A percentile compares a stretch with the other conserved stretches of the same genome.
Evolutionary conservation across 1,140 invertebrate species (phyloP).

Genomic region (Temnothorax nylanderi): DNA sequence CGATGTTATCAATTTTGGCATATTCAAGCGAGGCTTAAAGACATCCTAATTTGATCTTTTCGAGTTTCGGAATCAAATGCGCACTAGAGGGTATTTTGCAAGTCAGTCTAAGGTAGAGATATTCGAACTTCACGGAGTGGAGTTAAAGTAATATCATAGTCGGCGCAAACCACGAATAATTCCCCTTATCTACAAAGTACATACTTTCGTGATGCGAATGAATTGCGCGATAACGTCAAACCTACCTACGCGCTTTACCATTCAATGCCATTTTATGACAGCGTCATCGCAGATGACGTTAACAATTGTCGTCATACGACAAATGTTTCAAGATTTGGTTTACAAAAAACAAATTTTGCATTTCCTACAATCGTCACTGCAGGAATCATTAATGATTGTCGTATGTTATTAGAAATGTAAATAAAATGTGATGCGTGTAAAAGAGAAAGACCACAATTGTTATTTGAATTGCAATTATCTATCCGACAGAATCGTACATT

Average conservation of each 20-base stretch:
- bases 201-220: slow-evolving; percentile 34
- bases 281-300: slow-evolving; percentile 17
- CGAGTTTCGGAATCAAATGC: not conserved
- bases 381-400: not conserved
- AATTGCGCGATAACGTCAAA: slow-evolving; percentile 43
- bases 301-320: not conserved
- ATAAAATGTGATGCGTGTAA: not conserved
- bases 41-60: not conserved
- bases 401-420: not conserved
- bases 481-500: not conserved
- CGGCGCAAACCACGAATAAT: slow-evolving; percentile 58
- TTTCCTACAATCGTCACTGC: not conserved
- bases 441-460: not conserved
- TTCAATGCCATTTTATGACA: slow-evolving; percentile 23
- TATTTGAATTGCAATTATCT: not conserved
- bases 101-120: not conserved
- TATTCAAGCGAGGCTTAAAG: not conserved
- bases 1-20: not conserved
- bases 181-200: slow-evolving; percentile 56
- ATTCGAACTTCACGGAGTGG: not conserved
- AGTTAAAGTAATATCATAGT: slow-evolving; percentile 34
- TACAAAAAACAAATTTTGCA: not conserved
- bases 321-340: not conserved
- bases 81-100: not conserved
- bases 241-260: slow-evolving; percentile 17